A percentile compares a stretch with the other conserved stretches of the same genome.
phyloP scores from a whole-genome alignment of 1,140 invertebrate genomes.

The Mya arenaria region DNA sequence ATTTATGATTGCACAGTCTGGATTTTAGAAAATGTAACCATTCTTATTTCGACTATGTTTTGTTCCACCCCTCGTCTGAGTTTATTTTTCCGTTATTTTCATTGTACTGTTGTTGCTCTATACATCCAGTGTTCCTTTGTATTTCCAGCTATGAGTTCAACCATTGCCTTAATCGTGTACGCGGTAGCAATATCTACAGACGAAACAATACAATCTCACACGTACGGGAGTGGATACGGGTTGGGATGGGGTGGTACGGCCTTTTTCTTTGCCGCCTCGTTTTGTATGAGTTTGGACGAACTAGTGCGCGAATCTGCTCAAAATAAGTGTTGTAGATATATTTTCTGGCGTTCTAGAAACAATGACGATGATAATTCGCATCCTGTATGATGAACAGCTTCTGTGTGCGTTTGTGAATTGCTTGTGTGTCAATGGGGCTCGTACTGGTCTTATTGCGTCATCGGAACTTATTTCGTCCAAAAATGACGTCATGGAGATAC shows the following conservation, averaged over 20 bases:
- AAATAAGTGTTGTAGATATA: constrained; percentile 69
- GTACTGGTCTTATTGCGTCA: too few species aligned
- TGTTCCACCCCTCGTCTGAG: not conserved
- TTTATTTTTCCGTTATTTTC: too few species aligned
- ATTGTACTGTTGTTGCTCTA: too few species aligned
- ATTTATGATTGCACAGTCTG: too few species aligned
- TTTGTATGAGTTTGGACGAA: constrained; percentile 81
- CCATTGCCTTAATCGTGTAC: constrained; percentile 77
- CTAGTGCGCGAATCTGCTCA: constrained; percentile 75
- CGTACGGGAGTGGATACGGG: constrained; percentile 77
- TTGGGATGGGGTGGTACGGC: constrained; percentile 78
- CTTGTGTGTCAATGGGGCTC: too few species aligned
- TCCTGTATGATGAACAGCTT: constrained; percentile 68
- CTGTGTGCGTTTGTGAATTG: too few species aligned
- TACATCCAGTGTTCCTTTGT: constrained; percentile 5
- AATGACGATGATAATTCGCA: constrained; percentile 66
- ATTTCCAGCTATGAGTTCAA: constrained; percentile 74
- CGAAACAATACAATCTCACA: constrained; percentile 64
- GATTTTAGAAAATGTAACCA: not conserved
- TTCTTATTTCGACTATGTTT: not conserved
- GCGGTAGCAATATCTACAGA: constrained; percentile 73
- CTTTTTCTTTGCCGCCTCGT: constrained; percentile 77
- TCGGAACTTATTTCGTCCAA: too few species aligned
- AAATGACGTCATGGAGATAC: too few species aligned
- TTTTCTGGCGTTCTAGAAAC: constrained; percentile 68